phyloP scores from a whole-genome alignment of 2,113 vertebrate genomes.

The Sceloporus undulatus region DNA sequence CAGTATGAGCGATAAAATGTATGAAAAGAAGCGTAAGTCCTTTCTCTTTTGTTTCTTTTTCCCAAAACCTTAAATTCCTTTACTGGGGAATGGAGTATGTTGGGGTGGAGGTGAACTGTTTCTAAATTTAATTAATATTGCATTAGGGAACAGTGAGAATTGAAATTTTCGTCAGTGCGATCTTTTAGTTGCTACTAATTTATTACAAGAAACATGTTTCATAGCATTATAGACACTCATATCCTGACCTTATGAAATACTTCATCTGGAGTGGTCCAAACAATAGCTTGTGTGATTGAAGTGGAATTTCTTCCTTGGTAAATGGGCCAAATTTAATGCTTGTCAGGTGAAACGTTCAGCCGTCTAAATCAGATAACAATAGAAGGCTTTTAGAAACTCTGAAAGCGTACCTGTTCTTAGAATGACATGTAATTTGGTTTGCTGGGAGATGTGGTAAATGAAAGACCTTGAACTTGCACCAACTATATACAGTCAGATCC shows the following conservation, averaged over 20 bases:
- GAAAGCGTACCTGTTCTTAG: neutral
- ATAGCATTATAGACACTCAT: neutral
- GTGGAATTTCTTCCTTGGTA: neutral
- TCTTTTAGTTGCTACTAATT: slow-evolving; percentile 7
- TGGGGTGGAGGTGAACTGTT: neutral
- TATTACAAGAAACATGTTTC: neutral
- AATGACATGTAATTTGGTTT: neutral
- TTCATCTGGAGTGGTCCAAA: neutral
- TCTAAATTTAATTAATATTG: slow-evolving; percentile 5
- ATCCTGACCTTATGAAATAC: neutral
- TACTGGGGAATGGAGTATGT: neutral
- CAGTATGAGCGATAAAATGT: slow-evolving; percentile 79
- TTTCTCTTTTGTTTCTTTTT: slow-evolving; percentile 35
- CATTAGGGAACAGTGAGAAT: slow-evolving; percentile 11
- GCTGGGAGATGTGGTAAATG: neutral
- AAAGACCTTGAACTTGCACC: neutral
- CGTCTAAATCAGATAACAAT: neutral
- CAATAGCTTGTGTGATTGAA: neutral
- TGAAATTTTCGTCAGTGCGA: neutral
- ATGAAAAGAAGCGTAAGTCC: slow-evolving; percentile 88
- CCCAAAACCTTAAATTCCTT: slow-evolving; percentile 12
- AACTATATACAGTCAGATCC: neutral
- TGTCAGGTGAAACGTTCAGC: neutral
- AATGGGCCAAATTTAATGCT: neutral
- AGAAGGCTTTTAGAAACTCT: neutral